These are phyloP conservation scores for Sialia sialis DNA, from an alignment of 2,113 vertebrate species.

Conservation along the genomic window DNA sequence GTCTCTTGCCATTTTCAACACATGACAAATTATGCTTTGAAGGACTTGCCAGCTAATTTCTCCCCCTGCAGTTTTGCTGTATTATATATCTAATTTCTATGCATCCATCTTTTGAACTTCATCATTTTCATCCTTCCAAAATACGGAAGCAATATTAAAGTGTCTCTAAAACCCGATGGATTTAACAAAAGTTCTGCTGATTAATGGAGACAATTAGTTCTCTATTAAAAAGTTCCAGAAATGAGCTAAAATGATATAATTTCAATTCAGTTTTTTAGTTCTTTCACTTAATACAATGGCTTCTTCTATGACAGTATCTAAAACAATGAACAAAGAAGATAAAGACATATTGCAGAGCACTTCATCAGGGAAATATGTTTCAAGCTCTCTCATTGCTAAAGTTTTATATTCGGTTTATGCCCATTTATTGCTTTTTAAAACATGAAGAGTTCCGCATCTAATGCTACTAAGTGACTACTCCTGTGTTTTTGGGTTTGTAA, in stretches of 20 bases:
- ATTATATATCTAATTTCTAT: not conserved
- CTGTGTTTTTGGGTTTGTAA: not conserved
- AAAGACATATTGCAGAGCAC: not conserved
- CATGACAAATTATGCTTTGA: not conserved
- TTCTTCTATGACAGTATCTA: not conserved
- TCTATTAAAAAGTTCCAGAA: conserved; percentile 4
- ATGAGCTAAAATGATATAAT: not conserved
- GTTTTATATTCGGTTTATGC: not conserved
- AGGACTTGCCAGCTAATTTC: not conserved
- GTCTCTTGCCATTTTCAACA: not conserved
- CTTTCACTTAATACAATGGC: not conserved
- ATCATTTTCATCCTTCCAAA: not conserved
- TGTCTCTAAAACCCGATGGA: not conserved
- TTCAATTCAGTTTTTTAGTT: not conserved
- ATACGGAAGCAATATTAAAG: not conserved
- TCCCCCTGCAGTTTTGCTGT: not conserved
- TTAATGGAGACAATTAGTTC: conserved; percentile 7
- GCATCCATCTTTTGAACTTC: not conserved
- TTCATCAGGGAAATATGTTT: not conserved
- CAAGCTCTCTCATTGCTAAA: not conserved
- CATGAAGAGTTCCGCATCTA: not conserved
- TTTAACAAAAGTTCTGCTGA: conserved; percentile 24
- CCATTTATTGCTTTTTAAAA: not conserved
- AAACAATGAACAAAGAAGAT: not conserved
- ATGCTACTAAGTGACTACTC: not conserved